These are phyloP conservation scores for Cabera pusaria DNA, from an alignment of 2,888 invertebrate species.

Conservation along the genomic window DNA sequence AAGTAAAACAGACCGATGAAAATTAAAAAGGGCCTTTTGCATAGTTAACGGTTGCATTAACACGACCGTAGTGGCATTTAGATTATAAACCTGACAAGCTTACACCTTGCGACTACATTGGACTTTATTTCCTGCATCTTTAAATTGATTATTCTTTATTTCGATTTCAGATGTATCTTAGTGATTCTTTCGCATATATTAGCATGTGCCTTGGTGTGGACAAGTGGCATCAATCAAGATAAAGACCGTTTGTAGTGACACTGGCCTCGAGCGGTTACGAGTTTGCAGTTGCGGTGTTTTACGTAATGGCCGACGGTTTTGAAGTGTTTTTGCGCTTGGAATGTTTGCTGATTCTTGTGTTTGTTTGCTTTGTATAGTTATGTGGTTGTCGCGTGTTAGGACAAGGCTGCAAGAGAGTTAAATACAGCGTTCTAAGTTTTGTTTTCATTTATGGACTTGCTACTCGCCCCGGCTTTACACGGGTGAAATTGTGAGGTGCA, in stretches of 20 bases:
- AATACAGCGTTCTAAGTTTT: too few species aligned
- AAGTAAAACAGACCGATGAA: conserved; percentile 35
- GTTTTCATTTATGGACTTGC: too few species aligned
- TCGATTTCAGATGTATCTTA: neutral
- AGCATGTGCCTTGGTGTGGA: conserved; percentile 41
- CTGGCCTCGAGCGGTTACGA: conserved; percentile 33
- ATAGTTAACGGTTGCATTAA: conserved; percentile 38
- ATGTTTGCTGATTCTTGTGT: too few species aligned
- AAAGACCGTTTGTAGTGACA: conserved; percentile 46
- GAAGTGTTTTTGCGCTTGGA: too few species aligned
- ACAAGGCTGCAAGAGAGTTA: too few species aligned
- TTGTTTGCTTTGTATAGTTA: conserved; percentile 4
- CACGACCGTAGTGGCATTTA: conserved; percentile 35
- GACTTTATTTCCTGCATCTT: neutral
- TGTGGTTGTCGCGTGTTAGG: too few species aligned
- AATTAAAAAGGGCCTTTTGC: conserved; percentile 33
- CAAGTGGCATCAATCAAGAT: conserved; percentile 47
- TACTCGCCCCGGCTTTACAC: too few species aligned
- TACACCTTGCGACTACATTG: neutral
- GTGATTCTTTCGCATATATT: conserved; percentile 39
- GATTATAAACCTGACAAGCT: conserved; percentile 21
- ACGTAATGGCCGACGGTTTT: conserved; percentile 29
- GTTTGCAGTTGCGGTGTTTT: conserved; percentile 25
- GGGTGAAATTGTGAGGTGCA: too few species aligned
- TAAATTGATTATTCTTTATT: conserved; percentile 11